Evolutionary conservation across 1,140 invertebrate genomes (phyloP), one percentile per base, ranked within the genome.

Genomic region (Thaumatotibia leucotreta): DNA sequence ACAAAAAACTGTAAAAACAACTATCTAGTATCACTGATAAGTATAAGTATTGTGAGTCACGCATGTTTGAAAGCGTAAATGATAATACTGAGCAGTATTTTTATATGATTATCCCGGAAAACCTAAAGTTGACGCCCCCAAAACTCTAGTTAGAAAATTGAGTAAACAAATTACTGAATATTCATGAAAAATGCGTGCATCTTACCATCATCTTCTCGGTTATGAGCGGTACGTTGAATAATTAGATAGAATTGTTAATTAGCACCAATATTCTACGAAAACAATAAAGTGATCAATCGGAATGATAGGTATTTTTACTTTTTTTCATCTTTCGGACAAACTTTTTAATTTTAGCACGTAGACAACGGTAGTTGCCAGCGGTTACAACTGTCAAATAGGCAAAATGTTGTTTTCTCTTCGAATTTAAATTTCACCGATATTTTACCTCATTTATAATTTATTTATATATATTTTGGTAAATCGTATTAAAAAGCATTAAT

Each of bases 201-300:
- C 63, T 50, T n/a, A 64, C 63, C 63, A 64, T 64, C 63, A 64
- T 64, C 27, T 64, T 64, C 39, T 24, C n/a, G 4, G n/a, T 27
- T 11, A 24, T 27, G 11, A 52, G 20, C 1, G 3, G 23, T 24
- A n/a, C 50, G 24, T 22, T 27, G 4, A 52, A 24, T 52, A 52
- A 20, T 52, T 6, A n/a, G 39, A 20, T 45, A 9, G 20, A 45
- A 1, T 14, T 45, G 39, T 20, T 45, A 52, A 52, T 52, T 52
- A 27, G 20, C n/a, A 24, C 22, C n/a, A 52, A 14, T 52, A 1
- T 52, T 52, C 23, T 22, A 52, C 50, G 23, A 52, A 52, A 52
- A 52, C 50, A 52, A 50, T 50, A 27, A n/a, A 52, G 50, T 0
- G 23, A 52, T 24, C 50, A 20, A 52, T 24, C 4, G 50, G 50